Conservation (phyloP, 2,888 invertebrate genomes). For the Drosophila longiperda region DNA sequence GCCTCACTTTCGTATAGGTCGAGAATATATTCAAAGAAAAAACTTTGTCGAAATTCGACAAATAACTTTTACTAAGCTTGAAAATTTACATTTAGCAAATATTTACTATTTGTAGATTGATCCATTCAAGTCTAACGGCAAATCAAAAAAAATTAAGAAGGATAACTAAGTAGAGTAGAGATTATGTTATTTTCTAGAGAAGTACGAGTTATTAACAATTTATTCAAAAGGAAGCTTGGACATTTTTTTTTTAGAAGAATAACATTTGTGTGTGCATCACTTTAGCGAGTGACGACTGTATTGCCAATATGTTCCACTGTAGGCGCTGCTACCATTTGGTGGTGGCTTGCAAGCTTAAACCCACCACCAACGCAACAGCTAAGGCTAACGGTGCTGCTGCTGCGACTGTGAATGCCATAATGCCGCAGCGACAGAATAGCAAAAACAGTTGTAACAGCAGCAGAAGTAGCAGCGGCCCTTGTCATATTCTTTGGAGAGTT, state of each 20-base stretch:
- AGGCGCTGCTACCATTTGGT: conserved; percentile 30
- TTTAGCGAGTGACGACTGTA: background rate
- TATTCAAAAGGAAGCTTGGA: background rate
- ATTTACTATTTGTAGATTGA: too few relatives aligned
- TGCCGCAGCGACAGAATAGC: conserved; percentile 28
- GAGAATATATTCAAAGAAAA: background rate
- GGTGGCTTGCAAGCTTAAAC: conserved; percentile 48
- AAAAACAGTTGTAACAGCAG: conserved; percentile 5
- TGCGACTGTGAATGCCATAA: conserved; percentile 44
- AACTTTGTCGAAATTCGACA: background rate
- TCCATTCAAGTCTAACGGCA: background rate
- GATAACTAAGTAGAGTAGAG: background rate
- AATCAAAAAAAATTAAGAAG: background rate
- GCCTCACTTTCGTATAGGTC: conserved; percentile 2
- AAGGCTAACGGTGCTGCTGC: conserved; percentile 46
- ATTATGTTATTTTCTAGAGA: background rate
- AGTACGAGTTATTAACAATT: background rate
- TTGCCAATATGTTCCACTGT: conserved; percentile 26
- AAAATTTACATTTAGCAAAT: background rate
- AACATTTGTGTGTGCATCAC: background rate
- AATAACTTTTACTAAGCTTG: background rate
- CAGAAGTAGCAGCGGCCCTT: conserved; percentile 25
- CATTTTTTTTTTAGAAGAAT: background rate
- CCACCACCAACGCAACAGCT: conserved; percentile 35
- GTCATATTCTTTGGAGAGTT: conserved; percentile 43